Conservation (phyloP, 2,113 vertebrate genomes). For the Toxostoma redivivum region DNA sequence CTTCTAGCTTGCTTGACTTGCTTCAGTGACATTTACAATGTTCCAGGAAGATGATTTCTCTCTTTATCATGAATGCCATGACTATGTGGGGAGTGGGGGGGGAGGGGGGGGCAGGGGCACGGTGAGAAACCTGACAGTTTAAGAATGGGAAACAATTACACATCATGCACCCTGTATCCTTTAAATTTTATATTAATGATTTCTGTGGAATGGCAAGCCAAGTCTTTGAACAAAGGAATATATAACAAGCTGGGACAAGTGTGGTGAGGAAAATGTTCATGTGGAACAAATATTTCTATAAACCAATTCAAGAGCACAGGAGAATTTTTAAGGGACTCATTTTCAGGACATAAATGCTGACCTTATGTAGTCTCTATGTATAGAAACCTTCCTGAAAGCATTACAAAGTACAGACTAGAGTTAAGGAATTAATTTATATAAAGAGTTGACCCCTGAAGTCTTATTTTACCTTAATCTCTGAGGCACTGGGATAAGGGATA, state of each 20-base stretch:
- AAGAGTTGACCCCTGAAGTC: neutral
- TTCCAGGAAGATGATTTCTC: neutral
- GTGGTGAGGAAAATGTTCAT: constrained; percentile 58
- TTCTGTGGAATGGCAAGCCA: constrained; percentile 36
- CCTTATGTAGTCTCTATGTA: constrained; percentile 29
- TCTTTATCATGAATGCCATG: neutral
- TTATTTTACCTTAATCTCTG: neutral
- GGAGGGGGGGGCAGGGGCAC: neutral
- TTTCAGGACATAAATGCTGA: constrained; percentile 45
- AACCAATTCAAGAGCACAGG: constrained; percentile 48
- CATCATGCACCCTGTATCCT: constrained; percentile 3
- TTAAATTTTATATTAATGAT: constrained; percentile 45
- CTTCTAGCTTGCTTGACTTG: neutral
- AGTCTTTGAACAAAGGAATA: constrained; percentile 61
- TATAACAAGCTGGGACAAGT: constrained; percentile 55
- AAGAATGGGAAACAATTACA: constrained; percentile 27
- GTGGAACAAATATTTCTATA: constrained; percentile 60
- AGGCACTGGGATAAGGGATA: neutral
- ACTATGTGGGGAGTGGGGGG: neutral
- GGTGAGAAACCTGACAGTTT: neutral
- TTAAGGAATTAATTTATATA: neutral
- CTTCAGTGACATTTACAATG: neutral
- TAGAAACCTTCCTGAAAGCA: neutral
- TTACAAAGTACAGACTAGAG: neutral
- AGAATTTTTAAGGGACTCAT: constrained; percentile 44